phyloP scores from a whole-genome alignment of 2,797 vertebrate genomes.

The Thamnophis elegans region DNA sequence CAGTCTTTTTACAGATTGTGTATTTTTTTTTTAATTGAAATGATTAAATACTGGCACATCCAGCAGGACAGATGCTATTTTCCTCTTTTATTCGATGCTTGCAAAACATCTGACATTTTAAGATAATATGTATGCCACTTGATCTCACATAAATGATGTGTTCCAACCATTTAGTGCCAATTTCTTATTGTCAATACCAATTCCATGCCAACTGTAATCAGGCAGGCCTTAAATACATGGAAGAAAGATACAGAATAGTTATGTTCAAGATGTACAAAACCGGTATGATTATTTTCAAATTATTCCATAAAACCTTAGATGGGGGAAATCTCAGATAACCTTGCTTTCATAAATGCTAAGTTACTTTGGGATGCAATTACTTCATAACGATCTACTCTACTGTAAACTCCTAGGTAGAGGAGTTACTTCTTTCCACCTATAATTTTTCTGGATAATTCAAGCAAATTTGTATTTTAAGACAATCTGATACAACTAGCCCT shows the following conservation, averaged over 20 bases:
- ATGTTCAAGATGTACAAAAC: background rate
- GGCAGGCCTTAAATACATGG: background rate
- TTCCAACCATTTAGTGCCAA: background rate
- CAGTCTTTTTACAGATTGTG: background rate
- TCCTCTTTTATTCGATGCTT: background rate
- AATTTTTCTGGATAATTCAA: background rate
- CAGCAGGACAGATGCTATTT: background rate
- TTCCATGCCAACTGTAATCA: background rate
- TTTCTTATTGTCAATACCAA: background rate
- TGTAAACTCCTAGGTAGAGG: background rate
- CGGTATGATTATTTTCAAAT: background rate
- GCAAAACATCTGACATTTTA: background rate
- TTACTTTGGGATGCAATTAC: background rate
- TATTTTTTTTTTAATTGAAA: background rate
- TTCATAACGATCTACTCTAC: background rate
- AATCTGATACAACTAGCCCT: background rate
- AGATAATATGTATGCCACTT: background rate
- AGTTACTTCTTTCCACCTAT: background rate
- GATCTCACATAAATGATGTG: background rate
- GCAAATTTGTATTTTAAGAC: background rate
- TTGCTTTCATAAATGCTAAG: background rate
- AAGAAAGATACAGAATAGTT: background rate
- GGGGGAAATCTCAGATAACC: background rate
- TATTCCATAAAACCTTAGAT: background rate
- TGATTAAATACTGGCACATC: background rate